Evolutionary conservation across 2,113 vertebrate species (phyloP).

Genomic region (Rissa tridactyla): DNA sequence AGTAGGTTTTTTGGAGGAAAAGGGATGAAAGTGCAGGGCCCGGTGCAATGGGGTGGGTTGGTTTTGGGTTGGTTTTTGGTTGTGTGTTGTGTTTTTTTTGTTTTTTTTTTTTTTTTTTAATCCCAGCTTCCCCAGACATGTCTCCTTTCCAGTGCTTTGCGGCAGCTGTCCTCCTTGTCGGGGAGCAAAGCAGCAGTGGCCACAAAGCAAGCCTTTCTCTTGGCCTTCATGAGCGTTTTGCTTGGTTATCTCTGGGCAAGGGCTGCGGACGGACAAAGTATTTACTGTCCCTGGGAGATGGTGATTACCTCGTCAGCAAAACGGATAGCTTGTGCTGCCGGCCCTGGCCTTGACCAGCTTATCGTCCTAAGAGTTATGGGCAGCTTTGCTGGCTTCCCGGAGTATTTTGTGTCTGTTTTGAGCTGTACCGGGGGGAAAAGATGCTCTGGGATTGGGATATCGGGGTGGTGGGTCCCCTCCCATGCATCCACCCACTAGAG

Average conservation of each 20-base stretch:
- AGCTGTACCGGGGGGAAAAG: accelerated
- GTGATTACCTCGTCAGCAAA: background rate
- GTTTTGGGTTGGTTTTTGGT: background rate
- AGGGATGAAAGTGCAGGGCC: no score
- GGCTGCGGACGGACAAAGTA: background rate
- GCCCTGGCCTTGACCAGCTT: background rate
- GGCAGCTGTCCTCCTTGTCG: accelerated
- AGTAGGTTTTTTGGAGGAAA: background rate
- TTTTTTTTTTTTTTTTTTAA: background rate
- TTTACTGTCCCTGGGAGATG: background rate
- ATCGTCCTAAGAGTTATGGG: background rate
- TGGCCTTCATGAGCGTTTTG: background rate
- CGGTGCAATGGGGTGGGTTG: accelerated
- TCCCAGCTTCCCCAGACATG: accelerated
- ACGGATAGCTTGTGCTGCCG: background rate
- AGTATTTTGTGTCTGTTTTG: accelerated
- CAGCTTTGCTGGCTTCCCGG: accelerated
- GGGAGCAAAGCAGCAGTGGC: background rate
- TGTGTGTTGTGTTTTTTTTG: background rate
- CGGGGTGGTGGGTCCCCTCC: background rate
- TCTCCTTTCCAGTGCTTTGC: background rate
- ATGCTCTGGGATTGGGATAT: background rate
- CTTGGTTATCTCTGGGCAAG: background rate
- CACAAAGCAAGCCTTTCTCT: background rate
- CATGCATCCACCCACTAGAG: accelerated